phyloP scores from a whole-genome alignment of 2,113 vertebrate species.

The Bettongia penicillata region DNA sequence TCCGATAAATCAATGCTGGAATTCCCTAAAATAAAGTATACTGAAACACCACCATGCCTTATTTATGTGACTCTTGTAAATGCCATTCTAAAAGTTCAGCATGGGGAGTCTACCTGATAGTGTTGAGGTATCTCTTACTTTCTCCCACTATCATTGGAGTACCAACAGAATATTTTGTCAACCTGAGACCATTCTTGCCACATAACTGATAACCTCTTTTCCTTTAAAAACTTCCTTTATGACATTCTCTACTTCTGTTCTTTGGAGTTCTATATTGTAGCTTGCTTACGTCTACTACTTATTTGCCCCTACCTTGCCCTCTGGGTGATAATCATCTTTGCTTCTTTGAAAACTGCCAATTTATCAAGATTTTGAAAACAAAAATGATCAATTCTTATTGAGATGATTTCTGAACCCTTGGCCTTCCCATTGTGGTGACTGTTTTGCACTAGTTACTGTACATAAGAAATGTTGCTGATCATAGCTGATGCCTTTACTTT shows the following conservation, averaged over 20 bases:
- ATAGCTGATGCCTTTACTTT: background rate
- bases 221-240: background rate
- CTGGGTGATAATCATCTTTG: background rate
- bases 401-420: background rate
- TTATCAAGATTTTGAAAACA: background rate
- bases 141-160: background rate
- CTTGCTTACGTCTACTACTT: background rate
- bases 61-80: background rate
- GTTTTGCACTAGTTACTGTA: background rate
- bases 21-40: background rate
- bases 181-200: background rate
- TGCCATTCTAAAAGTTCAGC: background rate
- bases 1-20: background rate
- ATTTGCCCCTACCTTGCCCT: background rate
- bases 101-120: background rate
- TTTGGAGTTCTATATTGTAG: background rate
- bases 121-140: background rate
- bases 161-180: background rate
- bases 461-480: background rate
- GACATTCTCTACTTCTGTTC: background rate
- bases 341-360: background rate
- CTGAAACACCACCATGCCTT: background rate
- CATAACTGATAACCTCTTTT: background rate
- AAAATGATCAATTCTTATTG: background rate
- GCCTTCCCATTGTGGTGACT: background rate